Conservation (phyloP, 2,113 vertebrate genomes). For the Ctenodactylus gundi region DNA sequence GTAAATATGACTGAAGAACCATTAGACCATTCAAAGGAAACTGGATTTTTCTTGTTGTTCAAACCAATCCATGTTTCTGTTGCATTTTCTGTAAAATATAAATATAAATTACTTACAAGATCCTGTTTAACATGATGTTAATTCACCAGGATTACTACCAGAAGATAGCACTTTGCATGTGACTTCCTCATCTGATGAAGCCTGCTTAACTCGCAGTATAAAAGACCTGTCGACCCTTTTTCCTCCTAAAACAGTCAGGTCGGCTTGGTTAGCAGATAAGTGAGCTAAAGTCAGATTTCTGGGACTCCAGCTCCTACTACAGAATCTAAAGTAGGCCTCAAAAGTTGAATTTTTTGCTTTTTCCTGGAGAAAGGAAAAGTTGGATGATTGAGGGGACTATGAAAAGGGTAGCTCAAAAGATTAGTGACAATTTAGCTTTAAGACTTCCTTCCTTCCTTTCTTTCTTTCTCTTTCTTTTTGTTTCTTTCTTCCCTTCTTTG, state of each 20-base stretch:
- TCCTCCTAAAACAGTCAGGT: not conserved
- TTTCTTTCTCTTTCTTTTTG: no score
- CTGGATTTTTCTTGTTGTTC: constrained; percentile 80
- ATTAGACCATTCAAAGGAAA: constrained; percentile 91
- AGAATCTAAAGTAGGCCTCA: not conserved
- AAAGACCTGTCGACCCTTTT: not conserved
- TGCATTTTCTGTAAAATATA: constrained; percentile 83
- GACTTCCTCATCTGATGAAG: constrained; percentile 27
- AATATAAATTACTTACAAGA: constrained; percentile 31
- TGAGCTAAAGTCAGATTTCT: not conserved
- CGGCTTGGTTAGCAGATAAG: not conserved
- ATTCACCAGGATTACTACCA: not conserved
- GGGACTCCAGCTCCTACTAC: not conserved
- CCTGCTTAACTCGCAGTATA: not conserved
- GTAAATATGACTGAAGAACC: constrained; percentile 88
- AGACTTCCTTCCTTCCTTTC: not conserved
- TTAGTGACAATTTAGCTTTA: not conserved
- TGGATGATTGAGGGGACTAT: not conserved
- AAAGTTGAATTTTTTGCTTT: constrained; percentile 21
- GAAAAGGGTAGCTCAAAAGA: not conserved
- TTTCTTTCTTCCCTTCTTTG: not conserved
- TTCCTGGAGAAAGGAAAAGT: not conserved
- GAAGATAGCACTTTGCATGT: not conserved
- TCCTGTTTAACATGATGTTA: not conserved
- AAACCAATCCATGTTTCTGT: constrained; percentile 93